phyloP scores from a whole-genome alignment of 2,797 vertebrate species.

The Halcyon smyrnensis region DNA sequence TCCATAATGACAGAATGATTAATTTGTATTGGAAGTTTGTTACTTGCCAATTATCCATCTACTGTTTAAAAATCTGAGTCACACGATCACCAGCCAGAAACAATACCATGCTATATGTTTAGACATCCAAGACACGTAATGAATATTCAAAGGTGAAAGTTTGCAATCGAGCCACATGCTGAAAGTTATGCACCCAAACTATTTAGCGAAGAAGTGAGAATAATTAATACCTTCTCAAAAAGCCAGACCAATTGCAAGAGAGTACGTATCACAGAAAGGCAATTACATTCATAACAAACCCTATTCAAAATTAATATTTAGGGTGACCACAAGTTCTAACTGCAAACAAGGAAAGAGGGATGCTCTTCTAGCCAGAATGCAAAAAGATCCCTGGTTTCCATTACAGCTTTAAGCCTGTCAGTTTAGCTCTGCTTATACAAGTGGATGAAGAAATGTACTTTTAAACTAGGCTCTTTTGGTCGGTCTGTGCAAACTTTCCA shows the following conservation, averaged over 20 bases:
- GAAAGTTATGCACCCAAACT: not conserved
- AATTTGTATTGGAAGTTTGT: slow-evolving; percentile 48
- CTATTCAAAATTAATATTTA: not conserved
- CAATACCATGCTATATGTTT: slow-evolving; percentile 22
- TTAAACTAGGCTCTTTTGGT: slow-evolving; percentile 24
- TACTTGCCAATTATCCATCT: slow-evolving; percentile 35
- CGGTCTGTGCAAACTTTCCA: slow-evolving; percentile 31
- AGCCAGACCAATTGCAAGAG: not conserved
- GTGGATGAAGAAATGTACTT: slow-evolving; percentile 1
- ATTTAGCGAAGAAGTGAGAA: not conserved
- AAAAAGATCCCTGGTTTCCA: not conserved
- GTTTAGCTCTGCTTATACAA: not conserved
- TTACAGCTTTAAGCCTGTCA: not conserved
- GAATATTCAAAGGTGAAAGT: slow-evolving; percentile 32
- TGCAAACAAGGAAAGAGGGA: not conserved
- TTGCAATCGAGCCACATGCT: not conserved
- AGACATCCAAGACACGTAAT: not conserved
- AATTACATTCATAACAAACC: not conserved
- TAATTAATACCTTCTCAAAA: slow-evolving; percentile 8
- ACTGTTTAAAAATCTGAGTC: slow-evolving; percentile 54
- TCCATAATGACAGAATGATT: slow-evolving; percentile 35
- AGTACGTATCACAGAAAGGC: not conserved
- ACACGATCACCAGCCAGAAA: slow-evolving; percentile 15
- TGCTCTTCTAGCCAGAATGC: not conserved
- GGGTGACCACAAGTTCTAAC: not conserved